Evolutionary conservation across 2,797 vertebrate species (phyloP), one percentile per base, ranked within the genome.

Genomic region (Lutjanus campechanus): DNA sequence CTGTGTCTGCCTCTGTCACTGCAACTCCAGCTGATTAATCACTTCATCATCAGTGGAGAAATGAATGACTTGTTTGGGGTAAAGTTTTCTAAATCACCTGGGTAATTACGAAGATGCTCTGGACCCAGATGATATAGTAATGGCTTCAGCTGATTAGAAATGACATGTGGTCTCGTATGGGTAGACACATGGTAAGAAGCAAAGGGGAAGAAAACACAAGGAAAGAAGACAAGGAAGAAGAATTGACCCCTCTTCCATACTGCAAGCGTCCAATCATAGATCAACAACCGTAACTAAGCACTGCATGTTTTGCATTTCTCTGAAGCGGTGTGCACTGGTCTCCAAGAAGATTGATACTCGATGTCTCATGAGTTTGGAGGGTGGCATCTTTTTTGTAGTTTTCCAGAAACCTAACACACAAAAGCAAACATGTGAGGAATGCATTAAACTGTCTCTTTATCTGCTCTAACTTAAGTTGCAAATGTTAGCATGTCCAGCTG

Each of bases 11-110:
- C 83, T 80, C 83, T 83, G 83, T 91, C 92, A 91, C 77, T 63
- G 68, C 83, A 81, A 70, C 83, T 81, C 69, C 8, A 58, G 69
- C 80, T 95, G 93, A 95, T 93, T 92, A 93, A 96, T 95, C 86
- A 90, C 92, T 90, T 88, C 83, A 88, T 93, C 91, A 87, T 86
- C 67, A 85, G 49, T 41, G 67, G 72, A 82, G 85, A 91, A 94
- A 95, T 92, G 76, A 95, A 94, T 89, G 88, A 91, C 79, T 88
- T 94, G 91, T 94, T 94, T 90, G 86, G 79, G 76, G 77, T 86
- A 81, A 92, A 84, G 82, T 91, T 93, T 92, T 85, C 77, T 83
- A 89, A 92, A 93, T 93, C 88, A 90, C 83, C 81, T 43, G 51
- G 67, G 86, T 93, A 92, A 93, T 95, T 94, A 66, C 61, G 3